phyloP scores from a whole-genome alignment of 2,113 vertebrate species.

The Eptesicus fuscus region DNA sequence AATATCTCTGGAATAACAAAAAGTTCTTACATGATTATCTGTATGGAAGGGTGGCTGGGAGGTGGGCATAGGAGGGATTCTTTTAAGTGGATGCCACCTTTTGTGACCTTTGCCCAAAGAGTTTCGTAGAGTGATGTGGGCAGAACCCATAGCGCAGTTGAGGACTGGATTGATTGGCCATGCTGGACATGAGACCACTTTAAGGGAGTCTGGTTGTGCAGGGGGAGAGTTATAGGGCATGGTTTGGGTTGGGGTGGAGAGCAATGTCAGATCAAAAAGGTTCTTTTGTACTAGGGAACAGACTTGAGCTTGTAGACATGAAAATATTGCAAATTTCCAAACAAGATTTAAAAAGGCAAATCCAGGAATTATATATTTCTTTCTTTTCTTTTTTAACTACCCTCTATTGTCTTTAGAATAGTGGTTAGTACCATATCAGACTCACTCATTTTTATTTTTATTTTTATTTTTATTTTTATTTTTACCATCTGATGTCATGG shows the following conservation, averaged over 20 bases:
- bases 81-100: neutral
- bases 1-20: neutral
- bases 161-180: neutral
- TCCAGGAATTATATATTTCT: neutral
- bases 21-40: neutral
- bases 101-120: neutral
- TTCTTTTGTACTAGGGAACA: neutral
- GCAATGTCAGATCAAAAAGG: neutral
- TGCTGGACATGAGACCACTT: neutral
- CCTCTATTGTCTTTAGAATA: neutral
- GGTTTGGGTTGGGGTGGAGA: neutral
- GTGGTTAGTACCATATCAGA: neutral
- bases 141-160: neutral
- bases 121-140: neutral
- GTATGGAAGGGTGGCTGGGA: neutral
- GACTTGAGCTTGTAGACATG: neutral
- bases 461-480: neutral
- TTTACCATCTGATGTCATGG: neutral
- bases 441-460: neutral
- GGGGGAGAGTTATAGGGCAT: neutral
- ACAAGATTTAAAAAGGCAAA: neutral
- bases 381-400: neutral
- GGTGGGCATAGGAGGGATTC: neutral
- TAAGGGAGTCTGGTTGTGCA: neutral
- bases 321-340: neutral